Evolutionary conservation across 2,888 invertebrate genomes (phyloP).

Genomic region (Mystacides longicornis): DNA sequence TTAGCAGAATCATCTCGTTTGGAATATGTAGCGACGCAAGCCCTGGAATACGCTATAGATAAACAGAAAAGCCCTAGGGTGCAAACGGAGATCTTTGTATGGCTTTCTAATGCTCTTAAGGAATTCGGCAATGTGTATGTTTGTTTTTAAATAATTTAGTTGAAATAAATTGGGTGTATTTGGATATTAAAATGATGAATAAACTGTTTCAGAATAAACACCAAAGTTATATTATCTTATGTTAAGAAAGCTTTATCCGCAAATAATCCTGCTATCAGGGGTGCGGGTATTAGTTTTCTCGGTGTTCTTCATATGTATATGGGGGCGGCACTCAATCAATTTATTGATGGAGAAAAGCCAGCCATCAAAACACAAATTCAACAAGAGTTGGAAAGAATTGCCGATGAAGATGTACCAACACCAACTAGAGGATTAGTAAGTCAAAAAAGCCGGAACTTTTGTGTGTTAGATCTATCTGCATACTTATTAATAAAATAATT

Average conservation of each 20-base stretch:
- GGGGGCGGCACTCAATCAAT: slow-evolving; percentile 65
- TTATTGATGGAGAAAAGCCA: slow-evolving; percentile 83
- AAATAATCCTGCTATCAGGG: slow-evolving; percentile 77
- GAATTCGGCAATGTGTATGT: slow-evolving; percentile 83
- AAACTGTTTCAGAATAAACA: slow-evolving; percentile 49
- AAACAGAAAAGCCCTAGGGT: slow-evolving; percentile 87
- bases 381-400: slow-evolving; percentile 75
- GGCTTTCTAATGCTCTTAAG: slow-evolving; percentile 69
- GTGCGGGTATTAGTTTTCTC: slow-evolving; percentile 64
- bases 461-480: neutral
- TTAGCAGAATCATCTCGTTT: slow-evolving; percentile 73
- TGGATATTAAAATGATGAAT: neutral
- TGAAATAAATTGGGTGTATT: neutral
- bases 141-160: slow-evolving; percentile 1
- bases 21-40: slow-evolving; percentile 64
- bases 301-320: slow-evolving; percentile 77
- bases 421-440: slow-evolving; percentile 56
- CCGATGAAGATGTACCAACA: slow-evolving; percentile 64
- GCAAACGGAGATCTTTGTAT: slow-evolving; percentile 75
- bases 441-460: neutral
- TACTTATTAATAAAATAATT: neutral
- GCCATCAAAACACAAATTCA: slow-evolving; percentile 77
- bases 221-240: slow-evolving; percentile 66
- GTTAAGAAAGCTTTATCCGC: slow-evolving; percentile 78
- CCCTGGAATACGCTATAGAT: slow-evolving; percentile 68